Evolutionary conservation across 2,888 invertebrate genomes (phyloP), one percentile per base, ranked within the genome.

Genomic region (Limnephilus rhombicus): DNA sequence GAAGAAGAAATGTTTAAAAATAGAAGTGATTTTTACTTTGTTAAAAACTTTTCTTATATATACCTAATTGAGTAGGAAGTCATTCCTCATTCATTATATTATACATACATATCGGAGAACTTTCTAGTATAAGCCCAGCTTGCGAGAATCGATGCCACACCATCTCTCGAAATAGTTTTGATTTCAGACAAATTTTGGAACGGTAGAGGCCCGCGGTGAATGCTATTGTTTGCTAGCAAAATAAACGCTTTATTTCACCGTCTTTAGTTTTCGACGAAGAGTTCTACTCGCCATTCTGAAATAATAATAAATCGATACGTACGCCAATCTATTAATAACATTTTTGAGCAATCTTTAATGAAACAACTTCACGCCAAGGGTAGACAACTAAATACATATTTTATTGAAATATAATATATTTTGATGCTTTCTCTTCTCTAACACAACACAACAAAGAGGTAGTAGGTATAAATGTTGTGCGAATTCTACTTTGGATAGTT

Each of bases 131-230:
- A 68, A 68, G 24, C 68, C 7, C 24, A 7, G 24, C 24, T 9
- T 68, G 68, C 7, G 24, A 5, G 68, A 68, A 9, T 68, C 68
- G n/a, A 83, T 37, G 37, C 83, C 83, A 83, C 37, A 83, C 24
- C 83, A 83, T 34, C 83, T 83, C 83, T 37, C 83, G 24, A 83
- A 83, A 83, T 83, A 83, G 83, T 83, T 68, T 68, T 9, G 68
- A 68, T 68, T 68, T 37, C 83, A 83, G 34, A 83, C 83, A 41
- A 83, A 37, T 41, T 15, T 34, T 37, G 83, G 37, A 83, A 83
- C 41, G 37, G 24, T 37, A 83, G 34, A 34, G 83, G 37, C 34
- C 34, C 83, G 9, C 83, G 83, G 83, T 34, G 18, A 13, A n/a
- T 7, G 37, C 83, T 41, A 83, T 83, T 83, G 83, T 83, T 13